Base-by-base conservation (phyloP, 2,113 vertebrate species). In the Lampris megalopsis region DNA sequence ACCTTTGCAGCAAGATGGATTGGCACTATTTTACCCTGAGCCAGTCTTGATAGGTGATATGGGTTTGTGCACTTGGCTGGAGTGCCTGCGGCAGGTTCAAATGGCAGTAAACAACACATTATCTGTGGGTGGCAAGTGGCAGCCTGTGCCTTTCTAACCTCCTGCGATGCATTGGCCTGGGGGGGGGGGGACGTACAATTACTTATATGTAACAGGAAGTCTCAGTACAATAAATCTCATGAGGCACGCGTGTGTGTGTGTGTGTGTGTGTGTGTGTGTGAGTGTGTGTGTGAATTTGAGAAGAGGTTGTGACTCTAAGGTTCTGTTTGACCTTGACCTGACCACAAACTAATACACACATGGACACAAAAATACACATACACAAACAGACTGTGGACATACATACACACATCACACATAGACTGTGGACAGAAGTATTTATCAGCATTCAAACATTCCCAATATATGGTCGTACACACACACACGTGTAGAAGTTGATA, bases 31-130 rank as follows among this genome's bases (percentile, higher is more conserved):
- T 72, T 38, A 3, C 53, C 49, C 42, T 64, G 63, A 81, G 76
- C 68, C 11, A 13, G 68, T 49, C 68, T 9, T 49, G 71, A 69
- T 24, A 52, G 62, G 76, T 84, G 73, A 81, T 77, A 71, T 5
- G 11, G 9, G 5, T 6, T 63, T 63, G 63, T 60, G 48, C 64
- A 35, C 5, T 24, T 0, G 2, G 61, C 59, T 1, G 9, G 10
- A 38, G n/a, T 24, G 63, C 73, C 66, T 61, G 42, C 58, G 79
- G 71, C 81, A 38, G 58, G 13, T 61, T 53, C 75, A 70, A 65
- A 61, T 66, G 54, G 57, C 73, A 47, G 79, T 71, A 84, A 80
- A 88, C 67, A 76, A 76, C 52, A 40, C 5, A 49, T 84, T 74
- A 80, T 78, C 60, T 50, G 53, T 71, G 66, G 52, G 56, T 69